phyloP scores from a whole-genome alignment of 1,140 invertebrate species.

The Drosophila subobscura region DNA sequence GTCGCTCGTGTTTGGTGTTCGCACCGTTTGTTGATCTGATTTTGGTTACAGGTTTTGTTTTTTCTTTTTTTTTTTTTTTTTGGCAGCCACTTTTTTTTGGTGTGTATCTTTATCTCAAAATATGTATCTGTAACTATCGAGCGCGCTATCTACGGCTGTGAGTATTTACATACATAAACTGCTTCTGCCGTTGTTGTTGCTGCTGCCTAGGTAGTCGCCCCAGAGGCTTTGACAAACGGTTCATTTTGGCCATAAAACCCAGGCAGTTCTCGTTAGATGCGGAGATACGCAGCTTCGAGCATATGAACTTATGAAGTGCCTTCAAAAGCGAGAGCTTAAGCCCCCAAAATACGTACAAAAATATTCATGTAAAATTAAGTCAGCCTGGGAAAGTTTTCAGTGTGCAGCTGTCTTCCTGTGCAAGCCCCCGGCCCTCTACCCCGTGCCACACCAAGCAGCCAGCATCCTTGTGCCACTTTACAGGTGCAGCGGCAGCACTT shows the following conservation, averaged over 20 bases:
- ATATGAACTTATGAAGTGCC: constrained; percentile 65
- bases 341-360: constrained; percentile 38
- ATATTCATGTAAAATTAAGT: constrained; percentile 53
- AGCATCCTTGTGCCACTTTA: constrained; percentile 61
- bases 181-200: constrained; percentile 10
- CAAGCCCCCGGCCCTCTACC: neutral
- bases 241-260: constrained; percentile 56
- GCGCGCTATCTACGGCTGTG: constrained; percentile 54
- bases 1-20: constrained; percentile 58
- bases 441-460: neutral
- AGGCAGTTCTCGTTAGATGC: constrained; percentile 42
- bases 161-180: constrained; percentile 57
- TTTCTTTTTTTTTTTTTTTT: constrained; percentile 27
- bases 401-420: constrained; percentile 38
- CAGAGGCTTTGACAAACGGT: constrained; percentile 49
- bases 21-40: constrained; percentile 66
- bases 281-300: constrained; percentile 14
- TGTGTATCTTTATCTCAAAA: constrained; percentile 51
- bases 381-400: constrained; percentile 62
- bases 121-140: constrained; percentile 58
- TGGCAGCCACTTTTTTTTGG: constrained; percentile 39
- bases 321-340: constrained; percentile 20
- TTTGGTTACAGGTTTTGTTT: constrained; percentile 56
- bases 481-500: constrained; percentile 66
- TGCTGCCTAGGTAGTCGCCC: constrained; percentile 52